Percentiles rank a stretch among this genome's conserved stretches.
phyloP scores from a whole-genome alignment of 2,888 invertebrate species.

The Sminthurides aquaticus region DNA sequence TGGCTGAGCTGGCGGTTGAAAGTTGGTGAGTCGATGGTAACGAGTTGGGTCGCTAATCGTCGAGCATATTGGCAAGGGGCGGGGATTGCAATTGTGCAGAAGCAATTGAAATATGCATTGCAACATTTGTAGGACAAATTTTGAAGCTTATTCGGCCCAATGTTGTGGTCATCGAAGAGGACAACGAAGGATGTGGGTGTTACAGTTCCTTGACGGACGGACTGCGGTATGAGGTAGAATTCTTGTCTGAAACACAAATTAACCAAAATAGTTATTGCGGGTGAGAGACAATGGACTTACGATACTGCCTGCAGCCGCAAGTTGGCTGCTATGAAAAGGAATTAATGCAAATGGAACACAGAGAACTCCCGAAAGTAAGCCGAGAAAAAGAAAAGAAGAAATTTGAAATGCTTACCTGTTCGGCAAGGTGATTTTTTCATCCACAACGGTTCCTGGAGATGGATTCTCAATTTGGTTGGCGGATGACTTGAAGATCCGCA shows the following conservation, averaged over 20 bases:
- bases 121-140: background rate
- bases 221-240: constrained; percentile 1
- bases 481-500: background rate
- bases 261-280: no score
- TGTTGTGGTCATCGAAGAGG: background rate
- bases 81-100: background rate
- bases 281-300: no score
- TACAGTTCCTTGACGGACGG: background rate
- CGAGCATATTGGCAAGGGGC: background rate
- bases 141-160: background rate
- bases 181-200: background rate
- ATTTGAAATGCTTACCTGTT: background rate
- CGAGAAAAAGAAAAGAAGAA: background rate
- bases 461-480: background rate
- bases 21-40: background rate
- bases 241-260: background rate
- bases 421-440: background rate
- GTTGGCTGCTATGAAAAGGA: no score
- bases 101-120: constrained; percentile 3
- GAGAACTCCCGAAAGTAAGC: background rate
- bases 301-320: no score
- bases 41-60: background rate
- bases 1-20: background rate
- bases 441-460: background rate
- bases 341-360: no score